phyloP scores from a whole-genome alignment of 1,140 invertebrate species.

The Drosophila repleta region DNA sequence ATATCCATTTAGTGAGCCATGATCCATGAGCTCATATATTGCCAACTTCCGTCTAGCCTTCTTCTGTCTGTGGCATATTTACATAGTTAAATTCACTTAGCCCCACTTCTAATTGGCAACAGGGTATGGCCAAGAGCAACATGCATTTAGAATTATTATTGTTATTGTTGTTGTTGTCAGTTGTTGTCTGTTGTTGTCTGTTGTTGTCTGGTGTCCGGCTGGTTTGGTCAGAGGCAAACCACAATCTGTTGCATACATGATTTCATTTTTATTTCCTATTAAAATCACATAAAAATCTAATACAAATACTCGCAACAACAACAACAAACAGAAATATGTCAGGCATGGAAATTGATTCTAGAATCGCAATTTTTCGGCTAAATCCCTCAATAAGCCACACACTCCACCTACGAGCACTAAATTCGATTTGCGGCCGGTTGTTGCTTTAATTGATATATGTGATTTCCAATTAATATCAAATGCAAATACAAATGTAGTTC shows the following conservation, averaged over 20 bases:
- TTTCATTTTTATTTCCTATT: constrained; percentile 82
- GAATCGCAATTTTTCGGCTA: constrained; percentile 17
- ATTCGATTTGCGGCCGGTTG: constrained; percentile 31
- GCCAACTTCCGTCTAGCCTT: no score
- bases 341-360: constrained; percentile 44
- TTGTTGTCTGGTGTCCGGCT: constrained; percentile 11
- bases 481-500: constrained; percentile 28
- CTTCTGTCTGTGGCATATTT: no score
- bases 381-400: constrained; percentile 1
- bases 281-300: constrained; percentile 81
- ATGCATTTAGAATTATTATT: constrained; percentile 31
- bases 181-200: background rate
- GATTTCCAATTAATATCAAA: constrained; percentile 55
- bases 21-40: no score
- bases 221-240: constrained; percentile 26
- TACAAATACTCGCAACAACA: constrained; percentile 45
- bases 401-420: background rate
- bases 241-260: constrained; percentile 82
- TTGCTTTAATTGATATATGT: constrained; percentile 50
- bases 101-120: background rate
- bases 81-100: background rate
- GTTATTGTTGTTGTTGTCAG: constrained; percentile 15
- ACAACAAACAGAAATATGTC: constrained; percentile 41
- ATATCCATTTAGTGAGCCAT: no score
- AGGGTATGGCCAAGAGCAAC: constrained; percentile 6